Conservation (phyloP, 2,888 invertebrate species). For the Drosophila colorata region DNA sequence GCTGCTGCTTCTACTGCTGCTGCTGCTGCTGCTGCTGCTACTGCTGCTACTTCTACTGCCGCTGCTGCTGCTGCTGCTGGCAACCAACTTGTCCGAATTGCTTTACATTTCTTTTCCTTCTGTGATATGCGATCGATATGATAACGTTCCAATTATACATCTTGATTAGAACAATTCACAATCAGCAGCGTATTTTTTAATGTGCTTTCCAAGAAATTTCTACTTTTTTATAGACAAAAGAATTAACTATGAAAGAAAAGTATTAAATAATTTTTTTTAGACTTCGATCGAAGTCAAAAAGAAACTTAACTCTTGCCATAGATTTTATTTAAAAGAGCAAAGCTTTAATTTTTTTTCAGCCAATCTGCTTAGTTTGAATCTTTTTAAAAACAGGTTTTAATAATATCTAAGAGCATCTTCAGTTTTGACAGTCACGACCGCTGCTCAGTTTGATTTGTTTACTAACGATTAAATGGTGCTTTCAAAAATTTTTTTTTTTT, state of each 20-base stretch:
- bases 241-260: not conserved
- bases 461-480: not conserved
- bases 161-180: constrained; percentile 2
- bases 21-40: not conserved
- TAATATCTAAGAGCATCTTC: constrained; percentile 2
- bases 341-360: too few relatives aligned
- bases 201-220: constrained; percentile 1
- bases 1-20: not conserved
- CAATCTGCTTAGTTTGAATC: too few relatives aligned
- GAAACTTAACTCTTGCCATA: too few relatives aligned
- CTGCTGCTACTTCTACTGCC: not conserved
- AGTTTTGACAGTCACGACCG: constrained; percentile 19
- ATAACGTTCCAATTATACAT: constrained; percentile 32
- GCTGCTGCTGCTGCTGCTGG: not conserved
- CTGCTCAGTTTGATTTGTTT: not conserved
- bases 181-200: not conserved
- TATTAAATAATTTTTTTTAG: too few relatives aligned
- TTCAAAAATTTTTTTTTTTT: constrained; percentile 1
- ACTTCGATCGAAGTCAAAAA: too few relatives aligned
- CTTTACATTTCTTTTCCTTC: constrained; percentile 3
- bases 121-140: not conserved
- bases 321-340: too few relatives aligned
- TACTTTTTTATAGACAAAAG: not conserved
- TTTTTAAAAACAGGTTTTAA: constrained; percentile 25
- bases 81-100: constrained; percentile 34